A percentile compares a stretch with the other conserved stretches of the same genome.
Conservation (phyloP, 2,797 vertebrate species). For the Rhinoraja longicauda region DNA sequence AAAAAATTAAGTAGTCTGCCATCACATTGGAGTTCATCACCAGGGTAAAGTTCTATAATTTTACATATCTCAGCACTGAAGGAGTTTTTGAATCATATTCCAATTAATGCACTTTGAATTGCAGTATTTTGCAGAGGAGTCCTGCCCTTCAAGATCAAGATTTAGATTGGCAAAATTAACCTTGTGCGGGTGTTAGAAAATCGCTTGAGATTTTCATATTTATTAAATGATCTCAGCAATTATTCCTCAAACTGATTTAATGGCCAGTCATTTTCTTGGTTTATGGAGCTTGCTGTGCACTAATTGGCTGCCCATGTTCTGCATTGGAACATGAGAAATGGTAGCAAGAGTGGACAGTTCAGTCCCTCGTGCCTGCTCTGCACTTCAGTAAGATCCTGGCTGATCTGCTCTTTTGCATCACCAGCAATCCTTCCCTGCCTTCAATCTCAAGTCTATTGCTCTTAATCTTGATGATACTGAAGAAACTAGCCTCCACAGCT, state of each 20-base stretch:
- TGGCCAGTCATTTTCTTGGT: background rate
- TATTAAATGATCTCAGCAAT: background rate
- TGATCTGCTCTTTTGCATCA: too few species aligned
- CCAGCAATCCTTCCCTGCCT: too few species aligned
- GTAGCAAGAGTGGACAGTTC: too few species aligned
- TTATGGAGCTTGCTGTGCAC: background rate
- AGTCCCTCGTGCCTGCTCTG: too few species aligned
- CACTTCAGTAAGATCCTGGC: too few species aligned
- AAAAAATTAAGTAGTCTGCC: background rate
- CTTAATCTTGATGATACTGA: too few species aligned
- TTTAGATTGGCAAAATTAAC: background rate
- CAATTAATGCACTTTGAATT: background rate
- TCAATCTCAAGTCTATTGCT: too few species aligned
- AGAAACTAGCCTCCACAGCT: too few species aligned
- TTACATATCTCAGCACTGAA: background rate
- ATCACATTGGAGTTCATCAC: background rate
- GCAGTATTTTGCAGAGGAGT: background rate
- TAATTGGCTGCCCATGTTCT: background rate
- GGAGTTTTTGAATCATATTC: background rate
- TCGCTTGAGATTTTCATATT: background rate
- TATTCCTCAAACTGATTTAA: background rate
- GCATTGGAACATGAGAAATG: background rate
- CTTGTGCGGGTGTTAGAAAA: background rate
- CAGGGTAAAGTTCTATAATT: background rate
- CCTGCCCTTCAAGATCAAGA: background rate